These are phyloP conservation scores for Laothoe populi DNA, from an alignment of 2,888 invertebrate genomes.

Conservation along the genomic window DNA sequence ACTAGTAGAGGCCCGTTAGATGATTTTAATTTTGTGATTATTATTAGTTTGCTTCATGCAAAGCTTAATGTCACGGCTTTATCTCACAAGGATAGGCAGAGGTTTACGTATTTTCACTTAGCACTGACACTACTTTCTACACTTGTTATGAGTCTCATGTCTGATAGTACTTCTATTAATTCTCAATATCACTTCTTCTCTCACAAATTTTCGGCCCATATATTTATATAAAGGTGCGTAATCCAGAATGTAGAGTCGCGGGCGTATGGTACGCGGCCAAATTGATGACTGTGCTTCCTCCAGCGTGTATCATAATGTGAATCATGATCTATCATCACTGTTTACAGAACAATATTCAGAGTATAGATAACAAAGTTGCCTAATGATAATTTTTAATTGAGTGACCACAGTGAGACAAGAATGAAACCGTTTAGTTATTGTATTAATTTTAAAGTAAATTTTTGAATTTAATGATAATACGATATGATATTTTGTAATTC, in stretches of 20 bases:
- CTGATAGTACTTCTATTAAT: too few relatives aligned
- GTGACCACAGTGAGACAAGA: not conserved
- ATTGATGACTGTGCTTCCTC: slow-evolving; percentile 52
- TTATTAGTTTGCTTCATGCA: not conserved
- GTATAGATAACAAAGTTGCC: slow-evolving; percentile 10
- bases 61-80: not conserved
- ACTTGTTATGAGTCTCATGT: too few relatives aligned
- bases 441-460: too few relatives aligned
- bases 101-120: too few relatives aligned
- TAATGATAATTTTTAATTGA: slow-evolving; percentile 3
- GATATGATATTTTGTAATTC: too few relatives aligned
- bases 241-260: not conserved
- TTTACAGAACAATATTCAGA: slow-evolving; percentile 30
- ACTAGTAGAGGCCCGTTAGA: too few relatives aligned
- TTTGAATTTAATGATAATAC: too few relatives aligned
- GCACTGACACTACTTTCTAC: too few relatives aligned
- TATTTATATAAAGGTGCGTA: not conserved
- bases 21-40: too few relatives aligned
- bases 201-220: not conserved
- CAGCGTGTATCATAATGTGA: slow-evolving; percentile 47
- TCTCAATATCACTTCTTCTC: too few relatives aligned
- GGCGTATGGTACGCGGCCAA: slow-evolving; percentile 41
- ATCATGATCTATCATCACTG: slow-evolving; percentile 38
- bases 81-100: not conserved
- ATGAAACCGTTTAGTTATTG: not conserved